A percentile compares a stretch with the other conserved stretches of the same genome.
These are phyloP conservation scores for Apotomis betuletana DNA, from an alignment of 2,888 invertebrate genomes.

Conservation along the genomic window DNA sequence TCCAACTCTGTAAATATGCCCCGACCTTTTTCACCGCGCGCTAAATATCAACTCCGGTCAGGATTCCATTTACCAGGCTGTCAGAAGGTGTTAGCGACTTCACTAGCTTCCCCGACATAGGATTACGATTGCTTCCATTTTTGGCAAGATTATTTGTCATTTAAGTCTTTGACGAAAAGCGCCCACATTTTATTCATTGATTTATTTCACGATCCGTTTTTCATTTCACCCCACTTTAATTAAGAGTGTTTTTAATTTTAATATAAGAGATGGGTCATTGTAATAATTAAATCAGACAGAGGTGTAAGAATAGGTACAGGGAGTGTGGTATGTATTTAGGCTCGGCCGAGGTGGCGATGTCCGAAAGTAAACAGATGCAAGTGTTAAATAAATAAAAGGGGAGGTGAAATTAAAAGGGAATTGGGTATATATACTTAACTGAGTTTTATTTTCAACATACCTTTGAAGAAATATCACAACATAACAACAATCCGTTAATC, in stretches of 20 bases:
- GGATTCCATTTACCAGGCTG: constrained; percentile 36
- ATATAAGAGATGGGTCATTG: background rate
- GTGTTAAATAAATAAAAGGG: no score
- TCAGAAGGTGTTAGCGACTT: constrained; percentile 31
- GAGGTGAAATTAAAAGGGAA: no score
- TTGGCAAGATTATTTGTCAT: constrained; percentile 19
- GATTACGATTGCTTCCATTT: constrained; percentile 9
- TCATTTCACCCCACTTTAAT: no score
- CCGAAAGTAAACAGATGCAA: no score
- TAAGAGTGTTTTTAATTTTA: no score
- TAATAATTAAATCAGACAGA: background rate
- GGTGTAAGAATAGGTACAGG: background rate
- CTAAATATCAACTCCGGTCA: constrained; percentile 35
- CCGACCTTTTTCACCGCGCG: constrained; percentile 28
- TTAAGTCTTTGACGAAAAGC: background rate
- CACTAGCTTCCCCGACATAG: constrained; percentile 11
- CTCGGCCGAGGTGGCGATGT: background rate
- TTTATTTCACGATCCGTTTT: no score
- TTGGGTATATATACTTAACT: no score
- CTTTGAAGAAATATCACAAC: no score
- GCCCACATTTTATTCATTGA: background rate
- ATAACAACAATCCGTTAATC: no score
- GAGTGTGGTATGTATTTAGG: background rate
- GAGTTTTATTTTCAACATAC: no score
- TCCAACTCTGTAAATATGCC: constrained; percentile 37